A percentile compares a stretch with the other conserved stretches of the same genome.
These are phyloP conservation scores for Carassius carassius DNA, from an alignment of 2,113 vertebrate genomes.

Conservation along the genomic window DNA sequence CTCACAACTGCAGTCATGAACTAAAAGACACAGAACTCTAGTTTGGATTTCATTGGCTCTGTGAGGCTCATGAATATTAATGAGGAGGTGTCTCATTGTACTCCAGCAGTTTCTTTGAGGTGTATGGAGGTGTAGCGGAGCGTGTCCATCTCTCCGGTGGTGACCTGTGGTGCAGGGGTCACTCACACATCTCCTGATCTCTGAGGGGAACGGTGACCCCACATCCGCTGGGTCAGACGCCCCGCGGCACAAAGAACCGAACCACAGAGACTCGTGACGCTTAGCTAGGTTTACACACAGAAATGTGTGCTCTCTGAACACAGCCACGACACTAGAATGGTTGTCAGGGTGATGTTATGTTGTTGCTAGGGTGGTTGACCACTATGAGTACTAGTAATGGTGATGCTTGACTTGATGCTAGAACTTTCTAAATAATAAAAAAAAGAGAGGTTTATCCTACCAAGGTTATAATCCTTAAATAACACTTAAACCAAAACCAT, in stretches of 20 bases:
- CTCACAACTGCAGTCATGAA: neutral
- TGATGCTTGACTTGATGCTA: neutral
- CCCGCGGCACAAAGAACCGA: constrained; percentile 1
- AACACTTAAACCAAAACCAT: neutral
- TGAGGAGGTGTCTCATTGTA: neutral
- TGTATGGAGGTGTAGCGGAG: constrained; percentile 39
- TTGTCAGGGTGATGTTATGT: neutral
- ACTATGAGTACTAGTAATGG: neutral
- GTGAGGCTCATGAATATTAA: neutral
- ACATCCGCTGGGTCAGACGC: constrained; percentile 58
- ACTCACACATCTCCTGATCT: constrained; percentile 60
- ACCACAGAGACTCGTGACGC: neutral
- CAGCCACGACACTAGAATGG: neutral
- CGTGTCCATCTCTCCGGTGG: neutral
- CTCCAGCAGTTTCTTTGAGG: constrained; percentile 26
- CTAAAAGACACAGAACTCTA: neutral
- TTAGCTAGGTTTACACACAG: neutral
- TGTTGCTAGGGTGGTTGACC: neutral
- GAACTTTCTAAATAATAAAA: neutral
- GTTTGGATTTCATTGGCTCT: neutral
- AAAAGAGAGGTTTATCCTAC: neutral
- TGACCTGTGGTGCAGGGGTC: constrained; percentile 63
- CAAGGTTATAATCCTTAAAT: neutral
- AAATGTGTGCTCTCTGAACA: neutral
- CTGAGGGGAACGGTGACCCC: constrained; percentile 59